phyloP scores from a whole-genome alignment of 2,888 invertebrate species.

The Cryptosula pallasiana region DNA sequence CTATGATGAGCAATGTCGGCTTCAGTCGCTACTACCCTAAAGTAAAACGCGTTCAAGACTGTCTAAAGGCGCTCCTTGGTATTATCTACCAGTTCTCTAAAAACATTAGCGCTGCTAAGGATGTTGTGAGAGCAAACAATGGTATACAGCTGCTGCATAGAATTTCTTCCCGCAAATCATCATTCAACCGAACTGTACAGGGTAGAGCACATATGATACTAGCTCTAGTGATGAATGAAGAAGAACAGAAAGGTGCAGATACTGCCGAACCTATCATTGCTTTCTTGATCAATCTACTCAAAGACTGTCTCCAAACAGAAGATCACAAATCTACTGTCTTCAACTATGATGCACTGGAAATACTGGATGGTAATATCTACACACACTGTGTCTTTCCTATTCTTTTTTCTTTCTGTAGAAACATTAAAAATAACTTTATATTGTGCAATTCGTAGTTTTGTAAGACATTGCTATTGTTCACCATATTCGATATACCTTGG shows the following conservation, averaged over 20 bases:
- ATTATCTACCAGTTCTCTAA: slow-evolving; percentile 4
- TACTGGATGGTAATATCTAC: slow-evolving; percentile 13
- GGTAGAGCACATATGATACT: slow-evolving; percentile 8
- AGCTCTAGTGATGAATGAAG: neutral
- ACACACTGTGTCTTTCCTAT: too few species aligned
- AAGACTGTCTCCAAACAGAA: neutral
- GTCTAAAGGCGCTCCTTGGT: slow-evolving; percentile 4
- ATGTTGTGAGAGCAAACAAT: neutral
- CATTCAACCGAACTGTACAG: neutral
- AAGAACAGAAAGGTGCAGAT: neutral
- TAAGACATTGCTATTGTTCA: too few species aligned
- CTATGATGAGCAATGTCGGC: neutral
- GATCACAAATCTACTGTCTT: neutral
- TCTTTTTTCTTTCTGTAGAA: too few species aligned
- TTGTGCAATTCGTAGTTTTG: too few species aligned
- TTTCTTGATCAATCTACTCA: slow-evolving; percentile 4
- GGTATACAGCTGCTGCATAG: neutral
- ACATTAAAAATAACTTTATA: too few species aligned
- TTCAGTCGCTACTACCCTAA: neutral
- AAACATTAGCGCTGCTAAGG: neutral
- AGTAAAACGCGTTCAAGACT: slow-evolving; percentile 14
- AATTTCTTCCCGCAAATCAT: neutral
- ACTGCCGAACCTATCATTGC: neutral
- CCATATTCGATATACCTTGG: too few species aligned
- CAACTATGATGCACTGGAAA: slow-evolving; percentile 16